These are phyloP conservation scores for Caenorhabditis becei DNA, from an alignment of 2,888 invertebrate genomes.

Conservation along the genomic window DNA sequence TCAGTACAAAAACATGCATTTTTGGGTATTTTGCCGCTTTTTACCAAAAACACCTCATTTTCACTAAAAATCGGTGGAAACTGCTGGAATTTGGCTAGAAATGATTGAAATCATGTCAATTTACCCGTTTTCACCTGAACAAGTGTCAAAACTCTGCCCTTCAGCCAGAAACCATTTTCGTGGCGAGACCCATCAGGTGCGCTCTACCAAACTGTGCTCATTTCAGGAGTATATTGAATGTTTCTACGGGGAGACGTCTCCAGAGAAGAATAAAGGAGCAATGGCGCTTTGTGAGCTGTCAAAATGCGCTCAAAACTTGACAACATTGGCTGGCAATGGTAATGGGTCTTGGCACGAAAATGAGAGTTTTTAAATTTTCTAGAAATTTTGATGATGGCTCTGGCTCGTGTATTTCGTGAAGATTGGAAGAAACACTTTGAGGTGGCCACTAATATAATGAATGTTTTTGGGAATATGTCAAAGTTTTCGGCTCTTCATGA, in stretches of 20 bases:
- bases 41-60: too few relatives aligned
- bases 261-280: constrained; percentile 92
- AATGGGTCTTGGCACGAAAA: neutral
- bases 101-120: too few relatives aligned
- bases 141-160: too few relatives aligned
- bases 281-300: constrained; percentile 93
- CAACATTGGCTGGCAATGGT: constrained; percentile 95
- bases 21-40: too few relatives aligned
- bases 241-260: constrained; percentile 90
- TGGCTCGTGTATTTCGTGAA: constrained; percentile 95
- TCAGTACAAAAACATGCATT: too few relatives aligned
- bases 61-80: too few relatives aligned
- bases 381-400: constrained; percentile 93
- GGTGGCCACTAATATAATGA: constrained; percentile 95
- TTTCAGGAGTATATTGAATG: constrained; percentile 95
- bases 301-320: constrained; percentile 93
- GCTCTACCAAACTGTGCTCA: neutral
- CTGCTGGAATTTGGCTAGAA: too few relatives aligned
- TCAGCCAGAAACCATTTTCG: too few relatives aligned
- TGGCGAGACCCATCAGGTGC: too few relatives aligned
- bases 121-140: too few relatives aligned
- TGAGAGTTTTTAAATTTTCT: constrained; percentile 47
- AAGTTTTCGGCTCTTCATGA: constrained; percentile 95
- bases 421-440: constrained; percentile 98
- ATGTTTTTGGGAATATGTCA: constrained; percentile 97